Evolutionary conservation across 2,797 vertebrate species (phyloP).

Genomic region (Eupleurogrammus muticus): DNA sequence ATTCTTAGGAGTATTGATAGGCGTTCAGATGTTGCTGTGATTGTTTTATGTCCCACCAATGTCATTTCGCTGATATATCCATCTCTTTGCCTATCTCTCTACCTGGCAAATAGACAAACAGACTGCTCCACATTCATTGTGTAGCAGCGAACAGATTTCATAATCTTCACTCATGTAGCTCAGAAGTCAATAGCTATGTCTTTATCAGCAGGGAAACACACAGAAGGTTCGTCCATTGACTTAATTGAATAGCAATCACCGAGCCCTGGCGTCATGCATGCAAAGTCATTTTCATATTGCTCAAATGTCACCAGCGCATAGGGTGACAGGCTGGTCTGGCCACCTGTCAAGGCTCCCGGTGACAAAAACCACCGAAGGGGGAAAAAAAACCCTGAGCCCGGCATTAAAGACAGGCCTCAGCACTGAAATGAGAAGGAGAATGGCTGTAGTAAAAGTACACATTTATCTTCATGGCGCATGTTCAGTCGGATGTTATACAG

Average conservation of each 20-base stretch:
- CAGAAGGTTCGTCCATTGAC: conserved; percentile 72
- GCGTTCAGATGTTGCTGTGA: conserved; percentile 58
- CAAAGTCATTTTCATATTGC: conserved; percentile 78
- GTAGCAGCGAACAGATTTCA: conserved; percentile 69
- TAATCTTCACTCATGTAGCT: conserved; percentile 69
- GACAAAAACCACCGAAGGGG: conserved; percentile 48
- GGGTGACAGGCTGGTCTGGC: conserved; percentile 69
- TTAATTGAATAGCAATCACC: conserved; percentile 80
- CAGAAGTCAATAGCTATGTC: conserved; percentile 79
- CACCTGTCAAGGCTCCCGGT: conserved; percentile 66
- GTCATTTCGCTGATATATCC: conserved; percentile 65
- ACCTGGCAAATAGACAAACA: conserved; percentile 70
- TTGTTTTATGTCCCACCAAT: conserved; percentile 65
- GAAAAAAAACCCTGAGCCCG: conserved; percentile 37
- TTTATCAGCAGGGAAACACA: conserved; percentile 82
- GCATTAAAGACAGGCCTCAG: conserved; percentile 31
- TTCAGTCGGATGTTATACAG: conserved; percentile 19
- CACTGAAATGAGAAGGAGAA: conserved; percentile 22
- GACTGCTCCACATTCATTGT: conserved; percentile 71
- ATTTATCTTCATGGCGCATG: background rate
- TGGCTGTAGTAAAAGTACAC: conserved; percentile 16
- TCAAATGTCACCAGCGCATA: conserved; percentile 73
- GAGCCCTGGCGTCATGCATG: conserved; percentile 56
- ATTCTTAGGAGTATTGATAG: conserved; percentile 57
- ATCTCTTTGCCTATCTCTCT: conserved; percentile 67